Percentiles rank a stretch among this genome's conserved stretches.
Evolutionary conservation across 2,797 vertebrate genomes (phyloP).

Genomic region (Paguma larvata): DNA sequence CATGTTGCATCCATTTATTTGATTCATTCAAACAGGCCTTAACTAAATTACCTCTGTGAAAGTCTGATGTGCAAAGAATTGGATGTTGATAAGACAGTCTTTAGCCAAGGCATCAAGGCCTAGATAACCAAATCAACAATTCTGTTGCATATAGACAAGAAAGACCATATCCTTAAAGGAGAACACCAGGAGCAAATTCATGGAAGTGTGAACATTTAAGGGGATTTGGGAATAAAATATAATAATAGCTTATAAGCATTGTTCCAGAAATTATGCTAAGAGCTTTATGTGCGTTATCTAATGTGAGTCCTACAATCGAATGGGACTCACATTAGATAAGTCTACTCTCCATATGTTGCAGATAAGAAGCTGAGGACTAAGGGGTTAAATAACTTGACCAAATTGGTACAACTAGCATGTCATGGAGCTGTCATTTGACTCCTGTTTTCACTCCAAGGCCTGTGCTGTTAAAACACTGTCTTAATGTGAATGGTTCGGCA

Average conservation of each 20-base stretch:
- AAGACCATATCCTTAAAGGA: not conserved
- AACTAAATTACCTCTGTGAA: not conserved
- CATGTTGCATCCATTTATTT: not conserved
- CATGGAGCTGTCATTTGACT: not conserved
- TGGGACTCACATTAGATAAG: not conserved
- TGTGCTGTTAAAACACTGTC: not conserved
- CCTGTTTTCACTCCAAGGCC: not conserved
- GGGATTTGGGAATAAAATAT: not conserved
- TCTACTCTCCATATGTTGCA: not conserved
- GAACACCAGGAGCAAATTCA: not conserved
- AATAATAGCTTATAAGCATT: not conserved
- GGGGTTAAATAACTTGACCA: not conserved
- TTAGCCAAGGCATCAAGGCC: not conserved
- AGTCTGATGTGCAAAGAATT: not conserved
- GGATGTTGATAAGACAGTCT: not conserved
- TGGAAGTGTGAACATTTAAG: not conserved
- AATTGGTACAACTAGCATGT: not conserved
- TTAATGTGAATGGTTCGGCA: not conserved
- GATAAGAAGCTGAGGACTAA: not conserved
- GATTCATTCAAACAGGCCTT: not conserved
- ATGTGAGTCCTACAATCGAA: not conserved
- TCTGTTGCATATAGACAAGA: not conserved
- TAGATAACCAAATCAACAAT: not conserved
- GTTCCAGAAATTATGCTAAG: not conserved
- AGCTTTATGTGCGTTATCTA: not conserved